Evolutionary conservation across 2,113 vertebrate genomes (phyloP).

Genomic region (Montifringilla adamsi): DNA sequence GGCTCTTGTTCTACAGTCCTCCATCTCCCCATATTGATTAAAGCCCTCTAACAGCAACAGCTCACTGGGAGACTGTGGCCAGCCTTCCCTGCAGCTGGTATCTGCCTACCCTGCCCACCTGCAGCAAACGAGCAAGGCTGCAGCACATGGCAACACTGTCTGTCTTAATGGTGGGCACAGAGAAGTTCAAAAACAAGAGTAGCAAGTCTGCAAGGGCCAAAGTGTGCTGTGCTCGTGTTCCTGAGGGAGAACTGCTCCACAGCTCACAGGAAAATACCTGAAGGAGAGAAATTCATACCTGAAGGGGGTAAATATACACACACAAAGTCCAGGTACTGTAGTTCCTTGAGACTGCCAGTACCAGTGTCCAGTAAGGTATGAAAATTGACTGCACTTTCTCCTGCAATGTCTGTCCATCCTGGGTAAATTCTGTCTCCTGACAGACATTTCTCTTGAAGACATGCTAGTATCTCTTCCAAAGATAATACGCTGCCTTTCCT

Average conservation of each 20-base stretch:
- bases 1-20: neutral
- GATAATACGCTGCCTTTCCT: neutral
- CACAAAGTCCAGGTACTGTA: neutral
- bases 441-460: neutral
- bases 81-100: neutral
- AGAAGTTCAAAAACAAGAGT: neutral
- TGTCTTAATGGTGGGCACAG: neutral
- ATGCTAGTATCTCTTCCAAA: neutral
- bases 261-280: neutral
- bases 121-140: neutral
- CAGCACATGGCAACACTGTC: accelerated
- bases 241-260: neutral
- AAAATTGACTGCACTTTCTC: neutral
- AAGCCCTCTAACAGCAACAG: neutral
- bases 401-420: neutral
- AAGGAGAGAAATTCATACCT: neutral
- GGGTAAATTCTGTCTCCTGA: neutral
- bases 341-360: neutral
- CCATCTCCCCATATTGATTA: neutral
- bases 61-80: neutral
- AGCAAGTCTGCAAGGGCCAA: neutral
- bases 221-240: accelerated
- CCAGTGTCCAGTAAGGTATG: neutral
- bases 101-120: neutral
- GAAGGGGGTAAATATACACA: neutral